Base-by-base conservation (phyloP, 2,113 vertebrate genomes). In the human region DNA sequence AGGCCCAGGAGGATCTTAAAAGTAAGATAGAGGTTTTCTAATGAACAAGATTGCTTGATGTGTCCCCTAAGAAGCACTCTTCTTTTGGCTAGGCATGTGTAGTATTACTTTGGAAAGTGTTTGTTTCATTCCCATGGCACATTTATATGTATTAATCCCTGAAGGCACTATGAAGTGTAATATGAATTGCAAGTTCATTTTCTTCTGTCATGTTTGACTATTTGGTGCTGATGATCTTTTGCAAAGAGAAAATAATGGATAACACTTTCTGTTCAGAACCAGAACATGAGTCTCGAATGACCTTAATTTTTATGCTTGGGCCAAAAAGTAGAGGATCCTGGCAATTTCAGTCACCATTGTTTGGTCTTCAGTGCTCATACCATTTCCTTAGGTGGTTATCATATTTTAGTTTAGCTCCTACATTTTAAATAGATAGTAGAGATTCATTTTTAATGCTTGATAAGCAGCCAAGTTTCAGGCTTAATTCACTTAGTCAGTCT, bases 121-220 rank as follows among this genome's bases (percentile, higher is more conserved):
- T 82, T 81, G 6, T 72, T 35, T 64, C 55, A 75, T 78, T 64
- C 43, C 91, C 22, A 81, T 1, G 8, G 40, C 66, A 57, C 20
- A 59, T 82, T 87, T 72, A 38, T 45, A 72, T 57, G 48, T 40
- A 20, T 90, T 59, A 57, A 48, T 90, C 13, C 38, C 55, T 66
- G 48, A 73, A 90, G 79, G 83, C 20, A 55, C 23, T 57, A 9
- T 38, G 82, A 30, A 52, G 25, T 12, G 4, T 82, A 35, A 50
- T 30, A 32, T 79, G 45, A 95, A 84, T 84, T 91, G 80, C 38
- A 96, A 72, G 40, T 90, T 91, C 32, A 38, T 73, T 93, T 91
- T 72, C 35, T 79, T 95, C 40, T 48, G 43, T 80, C 6, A 0
- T 66, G 6, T 76, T 59, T 95, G 48, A 50, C 40, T 57, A 8